phyloP scores from a whole-genome alignment of 1,140 invertebrate genomes.

The Lycorma delicatula region DNA sequence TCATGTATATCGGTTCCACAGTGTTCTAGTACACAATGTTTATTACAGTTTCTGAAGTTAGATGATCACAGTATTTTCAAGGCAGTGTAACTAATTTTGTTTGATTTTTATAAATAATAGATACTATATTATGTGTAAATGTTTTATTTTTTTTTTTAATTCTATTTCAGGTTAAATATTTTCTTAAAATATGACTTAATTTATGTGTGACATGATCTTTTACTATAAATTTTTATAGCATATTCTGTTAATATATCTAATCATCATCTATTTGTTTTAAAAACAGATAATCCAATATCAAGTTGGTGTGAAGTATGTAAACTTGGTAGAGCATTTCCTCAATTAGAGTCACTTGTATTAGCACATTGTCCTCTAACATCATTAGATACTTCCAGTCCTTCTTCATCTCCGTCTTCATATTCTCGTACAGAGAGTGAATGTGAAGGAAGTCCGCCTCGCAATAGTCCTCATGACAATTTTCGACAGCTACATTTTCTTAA shows the following conservation, averaged over 20 bases:
- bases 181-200: too few species aligned
- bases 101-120: too few species aligned
- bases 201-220: too few species aligned
- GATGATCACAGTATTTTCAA: too few species aligned
- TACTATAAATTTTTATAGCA: too few species aligned
- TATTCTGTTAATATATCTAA: not conserved
- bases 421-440: slow-evolving; percentile 42
- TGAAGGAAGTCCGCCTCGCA: slow-evolving; percentile 32
- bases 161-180: too few species aligned
- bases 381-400: slow-evolving; percentile 36
- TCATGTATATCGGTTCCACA: too few species aligned
- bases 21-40: too few species aligned
- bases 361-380: slow-evolving; percentile 74
- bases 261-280: not conserved
- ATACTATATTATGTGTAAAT: too few species aligned
- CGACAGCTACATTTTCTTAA: slow-evolving; percentile 68
- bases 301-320: slow-evolving; percentile 75
- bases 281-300: slow-evolving; percentile 57
- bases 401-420: slow-evolving; percentile 32
- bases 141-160: too few species aligned
- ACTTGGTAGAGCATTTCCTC: slow-evolving; percentile 74
- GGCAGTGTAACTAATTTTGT: too few species aligned
- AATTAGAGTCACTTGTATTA: slow-evolving; percentile 69
- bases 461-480: slow-evolving; percentile 48
- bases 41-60: too few species aligned